Evolutionary conservation across 2,888 invertebrate species (phyloP).

Genomic region (Nycteola revayana): DNA sequence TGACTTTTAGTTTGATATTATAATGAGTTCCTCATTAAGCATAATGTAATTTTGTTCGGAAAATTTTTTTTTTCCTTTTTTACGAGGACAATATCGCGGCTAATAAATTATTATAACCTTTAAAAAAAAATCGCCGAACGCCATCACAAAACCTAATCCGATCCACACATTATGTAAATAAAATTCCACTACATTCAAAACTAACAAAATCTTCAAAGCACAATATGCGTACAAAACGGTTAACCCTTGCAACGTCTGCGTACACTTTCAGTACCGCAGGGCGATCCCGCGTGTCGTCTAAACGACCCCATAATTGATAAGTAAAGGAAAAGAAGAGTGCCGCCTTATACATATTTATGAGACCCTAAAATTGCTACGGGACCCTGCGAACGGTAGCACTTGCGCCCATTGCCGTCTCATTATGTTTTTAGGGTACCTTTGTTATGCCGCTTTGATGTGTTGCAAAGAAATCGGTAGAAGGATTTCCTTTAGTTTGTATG

Average conservation of each 20-base stretch:
- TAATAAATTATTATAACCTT: no score
- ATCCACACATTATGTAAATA: conserved; percentile 7
- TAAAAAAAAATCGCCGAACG: no score
- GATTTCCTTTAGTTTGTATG: conserved; percentile 60
- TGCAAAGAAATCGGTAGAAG: conserved; percentile 56
- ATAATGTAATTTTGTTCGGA: no score
- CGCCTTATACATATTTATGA: conserved; percentile 80
- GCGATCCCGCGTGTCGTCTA: conserved; percentile 64
- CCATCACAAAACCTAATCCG: conserved; percentile 1
- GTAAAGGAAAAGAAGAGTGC: conserved; percentile 80
- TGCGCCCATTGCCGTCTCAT: conserved; percentile 71
- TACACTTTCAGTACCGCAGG: conserved; percentile 58
- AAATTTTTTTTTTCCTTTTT: no score
- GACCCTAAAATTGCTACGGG: conserved; percentile 75
- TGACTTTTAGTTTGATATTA: no score
- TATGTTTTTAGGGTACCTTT: conserved; percentile 77
- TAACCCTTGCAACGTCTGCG: conserved; percentile 64
- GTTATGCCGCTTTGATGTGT: conserved; percentile 75
- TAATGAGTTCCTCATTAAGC: no score
- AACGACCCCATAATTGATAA: conserved; percentile 81
- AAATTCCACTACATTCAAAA: conserved; percentile 26
- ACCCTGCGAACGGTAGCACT: conserved; percentile 78
- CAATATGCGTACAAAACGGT: conserved; percentile 37
- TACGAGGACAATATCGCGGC: no score
- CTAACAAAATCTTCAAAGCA: conserved; percentile 48